These are phyloP conservation scores for Hyalella azteca DNA, from an alignment of 2,888 invertebrate species.

Conservation along the genomic window DNA sequence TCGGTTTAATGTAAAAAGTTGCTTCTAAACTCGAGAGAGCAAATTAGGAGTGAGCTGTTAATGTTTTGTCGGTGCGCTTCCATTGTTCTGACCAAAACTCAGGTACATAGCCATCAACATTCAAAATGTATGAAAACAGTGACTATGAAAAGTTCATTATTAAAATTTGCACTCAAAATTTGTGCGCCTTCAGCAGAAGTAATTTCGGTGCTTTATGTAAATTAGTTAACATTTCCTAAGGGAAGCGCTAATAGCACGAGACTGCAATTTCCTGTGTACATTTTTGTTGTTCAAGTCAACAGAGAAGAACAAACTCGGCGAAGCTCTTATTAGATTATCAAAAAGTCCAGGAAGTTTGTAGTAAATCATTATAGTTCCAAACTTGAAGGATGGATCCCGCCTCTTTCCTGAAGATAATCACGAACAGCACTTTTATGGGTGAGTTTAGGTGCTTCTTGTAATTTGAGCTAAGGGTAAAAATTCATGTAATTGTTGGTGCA, in stretches of 20 bases:
- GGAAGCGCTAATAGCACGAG: background rate
- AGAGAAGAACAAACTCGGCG: background rate
- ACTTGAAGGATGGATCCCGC: constrained; percentile 22
- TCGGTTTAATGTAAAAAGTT: no score
- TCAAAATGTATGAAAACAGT: no score
- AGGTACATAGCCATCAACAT: no score
- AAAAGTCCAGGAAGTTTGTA: background rate
- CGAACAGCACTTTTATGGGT: constrained; percentile 39
- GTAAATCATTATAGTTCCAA: background rate
- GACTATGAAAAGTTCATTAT: no score
- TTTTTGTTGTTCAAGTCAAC: background rate
- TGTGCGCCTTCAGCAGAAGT: no score
- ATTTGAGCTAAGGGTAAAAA: no score
- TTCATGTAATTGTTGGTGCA: no score
- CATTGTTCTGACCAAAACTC: no score
- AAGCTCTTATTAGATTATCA: background rate
- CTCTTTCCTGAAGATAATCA: constrained; percentile 29
- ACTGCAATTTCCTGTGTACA: background rate
- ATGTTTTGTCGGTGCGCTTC: no score
- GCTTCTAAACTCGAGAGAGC: no score
- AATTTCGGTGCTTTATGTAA: background rate
- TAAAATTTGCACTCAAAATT: no score
- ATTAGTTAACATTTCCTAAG: background rate
- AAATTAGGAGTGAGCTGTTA: no score
- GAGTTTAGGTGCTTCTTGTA: background rate